Base-by-base conservation (phyloP, 2,888 invertebrate species). In the Ophioninae sp. region DNA sequence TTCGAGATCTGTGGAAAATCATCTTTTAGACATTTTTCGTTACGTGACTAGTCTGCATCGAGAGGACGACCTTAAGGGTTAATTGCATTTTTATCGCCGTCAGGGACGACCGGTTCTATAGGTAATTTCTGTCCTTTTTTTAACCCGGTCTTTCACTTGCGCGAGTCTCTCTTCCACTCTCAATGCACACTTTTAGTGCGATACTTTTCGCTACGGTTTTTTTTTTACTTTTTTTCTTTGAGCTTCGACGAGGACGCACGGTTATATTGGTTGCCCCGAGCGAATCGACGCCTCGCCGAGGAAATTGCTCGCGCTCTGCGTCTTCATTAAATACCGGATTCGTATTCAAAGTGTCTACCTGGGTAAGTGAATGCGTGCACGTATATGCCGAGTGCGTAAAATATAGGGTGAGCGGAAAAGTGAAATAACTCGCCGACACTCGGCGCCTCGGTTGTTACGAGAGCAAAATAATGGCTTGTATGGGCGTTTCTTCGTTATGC, bases 31-130 rank as follows among this genome's bases (percentile, higher is more conserved):
- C 30, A 30, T 30, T 30, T 30, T 30, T 30, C 30, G 30, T 3
- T 30, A 3, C 30, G 30, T 3, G 30, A 3, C 30, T 3, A 3
- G 1, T 30, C 30, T 3, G 30, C 30, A 30, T 30, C 30, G 30
- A 30, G 30, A 30, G 71, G 77, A 39, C 64, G 23, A 59, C 68
- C 80, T 84, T 84, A 82, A 85, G 78, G 82, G 78, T 85, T 85
- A 82, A 85, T 85, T 85, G 82, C 85, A 72, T 85, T 85, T 82
- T 85, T 82, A 85, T 85, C 78, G 82, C 82, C 82, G 78, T 80
- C 82, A 80, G 74, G 85, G 75, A 81, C 81, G 78, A 81, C 85
- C 80, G 64, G 75, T 84, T 84, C 85, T 68, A 84, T 81, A 65
- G 61, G 67, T 63, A 63, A 39, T 82, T 67, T 79, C 75, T 59